These are phyloP conservation scores for Teinopalpus imperialis DNA, from an alignment of 2,888 invertebrate species.

Conservation along the genomic window DNA sequence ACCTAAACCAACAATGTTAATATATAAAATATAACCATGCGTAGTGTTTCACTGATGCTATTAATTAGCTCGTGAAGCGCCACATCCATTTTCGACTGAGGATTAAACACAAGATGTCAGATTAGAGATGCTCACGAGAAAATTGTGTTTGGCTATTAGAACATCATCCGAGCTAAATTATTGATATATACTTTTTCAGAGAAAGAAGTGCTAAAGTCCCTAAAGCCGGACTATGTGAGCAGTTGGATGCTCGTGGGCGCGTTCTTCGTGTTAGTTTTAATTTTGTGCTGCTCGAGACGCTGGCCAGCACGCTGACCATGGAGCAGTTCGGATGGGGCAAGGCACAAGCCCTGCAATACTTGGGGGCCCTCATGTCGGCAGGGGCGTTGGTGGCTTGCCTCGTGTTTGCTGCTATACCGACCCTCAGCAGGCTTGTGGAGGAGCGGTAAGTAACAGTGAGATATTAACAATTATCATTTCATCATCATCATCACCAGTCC, in stretches of 20 bases:
- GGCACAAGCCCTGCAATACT: conserved; percentile 87
- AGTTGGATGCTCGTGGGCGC: conserved; percentile 90
- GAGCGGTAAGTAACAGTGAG: conserved; percentile 87
- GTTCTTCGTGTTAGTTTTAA: conserved; percentile 94
- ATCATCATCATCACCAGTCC: no score
- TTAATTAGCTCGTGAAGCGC: no score
- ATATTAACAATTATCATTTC: no score
- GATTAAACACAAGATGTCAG: no score
- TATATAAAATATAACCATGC: no score
- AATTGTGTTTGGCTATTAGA: no score
- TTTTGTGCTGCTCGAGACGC: conserved; percentile 93
- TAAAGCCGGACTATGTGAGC: conserved; percentile 88
- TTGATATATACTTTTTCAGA: no score
- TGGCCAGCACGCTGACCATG: conserved; percentile 92
- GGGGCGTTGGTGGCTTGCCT: conserved; percentile 90
- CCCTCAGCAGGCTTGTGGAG: conserved; percentile 86
- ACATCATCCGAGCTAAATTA: no score
- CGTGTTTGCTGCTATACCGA: conserved; percentile 87
- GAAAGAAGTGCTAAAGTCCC: conserved; percentile 86
- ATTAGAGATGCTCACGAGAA: no score
- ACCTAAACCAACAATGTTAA: no score
- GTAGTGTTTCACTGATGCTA: no score
- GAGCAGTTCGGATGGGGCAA: conserved; percentile 95
- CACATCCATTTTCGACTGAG: no score
- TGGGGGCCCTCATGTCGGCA: conserved; percentile 91